Evolutionary conservation across 2,113 vertebrate genomes (phyloP).

Genomic region (Tinamus guttatus): DNA sequence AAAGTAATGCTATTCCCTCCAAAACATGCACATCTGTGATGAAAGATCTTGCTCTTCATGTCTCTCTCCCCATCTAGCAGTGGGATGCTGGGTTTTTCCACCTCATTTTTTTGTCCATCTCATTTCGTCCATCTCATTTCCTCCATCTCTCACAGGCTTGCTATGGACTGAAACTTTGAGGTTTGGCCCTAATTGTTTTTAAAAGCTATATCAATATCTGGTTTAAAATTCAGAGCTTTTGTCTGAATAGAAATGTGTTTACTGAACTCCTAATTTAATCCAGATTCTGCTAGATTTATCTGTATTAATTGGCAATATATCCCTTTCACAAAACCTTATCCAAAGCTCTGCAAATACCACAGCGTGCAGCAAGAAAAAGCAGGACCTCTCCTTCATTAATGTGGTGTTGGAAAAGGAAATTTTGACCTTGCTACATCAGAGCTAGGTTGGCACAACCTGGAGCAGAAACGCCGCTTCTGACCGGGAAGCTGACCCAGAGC

Average conservation of each 20-base stretch:
- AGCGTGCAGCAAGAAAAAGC: not conserved
- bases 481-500: not conserved
- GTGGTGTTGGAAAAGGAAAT: not conserved
- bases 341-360: not conserved
- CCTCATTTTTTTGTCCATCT: not conserved
- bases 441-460: not conserved
- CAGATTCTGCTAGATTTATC: not conserved
- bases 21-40: conserved; percentile 3
- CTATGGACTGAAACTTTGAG: not conserved
- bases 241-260: too few relatives aligned
- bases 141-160: not conserved
- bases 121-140: not conserved
- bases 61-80: not conserved
- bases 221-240: not conserved
- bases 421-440: not conserved
- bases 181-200: not conserved
- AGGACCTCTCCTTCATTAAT: not conserved
- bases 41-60: not conserved
- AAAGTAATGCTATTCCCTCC: conserved; percentile 13
- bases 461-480: not conserved
- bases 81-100: not conserved
- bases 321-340: not conserved
- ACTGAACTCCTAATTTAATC: not conserved
- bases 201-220: not conserved
- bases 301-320: not conserved